Evolutionary conservation across 2,888 invertebrate genomes (phyloP), one percentile per base, ranked within the genome.

Genomic region (Cephus pulcher): DNA sequence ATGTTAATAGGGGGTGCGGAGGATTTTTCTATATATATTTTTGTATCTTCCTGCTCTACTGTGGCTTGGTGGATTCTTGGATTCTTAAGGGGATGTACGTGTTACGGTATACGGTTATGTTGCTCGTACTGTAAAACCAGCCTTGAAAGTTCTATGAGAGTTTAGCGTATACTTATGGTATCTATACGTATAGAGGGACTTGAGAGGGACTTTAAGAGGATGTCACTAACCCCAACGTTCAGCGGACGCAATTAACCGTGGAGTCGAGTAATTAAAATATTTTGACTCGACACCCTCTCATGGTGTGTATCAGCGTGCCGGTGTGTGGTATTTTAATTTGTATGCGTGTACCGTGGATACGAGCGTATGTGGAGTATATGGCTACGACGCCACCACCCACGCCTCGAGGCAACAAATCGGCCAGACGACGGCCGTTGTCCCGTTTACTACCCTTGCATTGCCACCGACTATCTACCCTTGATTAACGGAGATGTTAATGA

Each of bases 401-500:
- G 56, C 56, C 56, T 56, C 23, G 0, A 9, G 56, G 56, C 56
- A 56, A 56, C 56, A 56, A 56, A 56, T 56, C 56, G 56, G 56
- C 56, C 56, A 56, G 56, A 56, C 56, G 23, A 23, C 40, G 9
- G 23, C 40, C 15, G 56, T 23, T 56, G 56, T 56, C 56, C 56
- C 56, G 56, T 56, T 23, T 56, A 56, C 56, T 23, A 56, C 56
- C 23, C 23, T 56, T 56, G 56, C 9, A 56, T 9, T 23, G 56
- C 56, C 56, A 56, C 56, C 4, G 56, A 56, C 56, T 23, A 56
- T 56, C 56, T 23, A 32, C 71, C 71, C 82, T 85, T 86, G 83
- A 86, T 87, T 87, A 87, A 88, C 86, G 85, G 80, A 78, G 82
- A 85, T 87, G 83, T 86, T 87, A 87, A 87, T 87, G 87, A 87